Conservation (phyloP, 2,888 invertebrate genomes). For the Perizoma affinitatum region DNA sequence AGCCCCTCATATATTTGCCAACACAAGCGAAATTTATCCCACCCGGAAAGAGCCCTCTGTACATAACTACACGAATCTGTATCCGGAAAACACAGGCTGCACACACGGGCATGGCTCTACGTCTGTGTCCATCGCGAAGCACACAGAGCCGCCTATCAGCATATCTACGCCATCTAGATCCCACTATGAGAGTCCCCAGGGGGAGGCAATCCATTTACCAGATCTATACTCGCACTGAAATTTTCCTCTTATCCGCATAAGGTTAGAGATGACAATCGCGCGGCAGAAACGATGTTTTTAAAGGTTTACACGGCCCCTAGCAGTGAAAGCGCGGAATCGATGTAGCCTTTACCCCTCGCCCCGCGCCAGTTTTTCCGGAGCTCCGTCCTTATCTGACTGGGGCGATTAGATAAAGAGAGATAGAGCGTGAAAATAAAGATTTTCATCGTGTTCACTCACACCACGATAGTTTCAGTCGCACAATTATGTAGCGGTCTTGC, state of each 20-base stretch:
- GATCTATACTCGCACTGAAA: slow-evolving; percentile 64
- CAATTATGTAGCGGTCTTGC: slow-evolving; percentile 63
- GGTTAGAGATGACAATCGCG: slow-evolving; percentile 80
- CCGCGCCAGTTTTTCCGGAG: slow-evolving; percentile 83
- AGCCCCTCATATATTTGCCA: slow-evolving; percentile 82
- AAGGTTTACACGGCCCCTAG: slow-evolving; percentile 84
- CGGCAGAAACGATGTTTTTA: slow-evolving; percentile 79
- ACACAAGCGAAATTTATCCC: slow-evolving; percentile 82
- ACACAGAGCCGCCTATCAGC: slow-evolving; percentile 77
- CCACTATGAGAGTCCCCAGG: slow-evolving; percentile 83
- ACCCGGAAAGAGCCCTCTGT: slow-evolving; percentile 75
- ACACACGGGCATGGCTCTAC: slow-evolving; percentile 50
- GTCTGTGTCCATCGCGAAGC: slow-evolving; percentile 55
- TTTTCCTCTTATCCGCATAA: slow-evolving; percentile 71
- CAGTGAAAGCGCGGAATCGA: slow-evolving; percentile 85
- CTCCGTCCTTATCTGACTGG: slow-evolving; percentile 82
- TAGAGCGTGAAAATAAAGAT: slow-evolving; percentile 85
- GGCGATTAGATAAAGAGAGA: slow-evolving; percentile 84
- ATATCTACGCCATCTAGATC: slow-evolving; percentile 84
- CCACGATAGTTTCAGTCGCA: slow-evolving; percentile 68
- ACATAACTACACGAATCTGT: slow-evolving; percentile 70
- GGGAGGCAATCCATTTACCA: slow-evolving; percentile 84
- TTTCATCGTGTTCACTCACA: slow-evolving; percentile 84
- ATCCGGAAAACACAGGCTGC: slow-evolving; percentile 72
- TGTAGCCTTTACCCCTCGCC: slow-evolving; percentile 83